Base-by-base conservation (phyloP, 2,888 invertebrate species). In the Watsonalla binaria region DNA sequence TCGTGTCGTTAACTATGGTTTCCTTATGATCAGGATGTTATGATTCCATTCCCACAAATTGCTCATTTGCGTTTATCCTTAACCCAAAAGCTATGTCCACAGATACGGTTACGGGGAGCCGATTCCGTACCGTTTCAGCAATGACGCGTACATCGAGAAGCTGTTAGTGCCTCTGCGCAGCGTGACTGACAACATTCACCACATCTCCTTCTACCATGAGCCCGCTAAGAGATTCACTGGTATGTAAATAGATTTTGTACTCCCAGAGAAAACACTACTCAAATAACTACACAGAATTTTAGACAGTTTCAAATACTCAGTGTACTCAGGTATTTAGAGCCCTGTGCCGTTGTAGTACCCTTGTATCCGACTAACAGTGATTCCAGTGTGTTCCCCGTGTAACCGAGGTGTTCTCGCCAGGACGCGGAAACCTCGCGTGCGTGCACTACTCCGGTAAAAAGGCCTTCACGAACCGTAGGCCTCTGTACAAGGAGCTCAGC, bases 401-500 rank as follows among this genome's bases (percentile, higher is more conserved):
- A 86, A 88, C 83, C 80, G 82, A 83, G 84, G 84, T 87, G 82
- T 88, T 84, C 77, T 86, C 82, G 74, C 77, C 88, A 95, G 96
- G 96, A 84, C 93, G 94, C 82, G 96, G 96, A 70, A 94, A 95
- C 92, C 93, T 97, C 86, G 94, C 97, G 68, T 96, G 96, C 88
- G 92, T 96, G 80, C 94, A 94, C 80, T 96, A 96, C 92, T 94
- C 95, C 80, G 96, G 95, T 75, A 95, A 94, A 76, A 95, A 93
- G 86, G 94, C 93, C 69, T 95, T 95, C 88, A 92, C 95, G 76
- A 93, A 94, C 82, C 94, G 96, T 77, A 92, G 94, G 76, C 94
- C 95, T 60, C 93, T 94, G 79, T 92, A 92, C 86, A 92, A 93
- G 77, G 92, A 93, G 80, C 94, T 96, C 74, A 95, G 95, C 86